These are phyloP conservation scores for Electrona antarctica DNA, from an alignment of 2,113 vertebrate genomes.

Conservation along the genomic window DNA sequence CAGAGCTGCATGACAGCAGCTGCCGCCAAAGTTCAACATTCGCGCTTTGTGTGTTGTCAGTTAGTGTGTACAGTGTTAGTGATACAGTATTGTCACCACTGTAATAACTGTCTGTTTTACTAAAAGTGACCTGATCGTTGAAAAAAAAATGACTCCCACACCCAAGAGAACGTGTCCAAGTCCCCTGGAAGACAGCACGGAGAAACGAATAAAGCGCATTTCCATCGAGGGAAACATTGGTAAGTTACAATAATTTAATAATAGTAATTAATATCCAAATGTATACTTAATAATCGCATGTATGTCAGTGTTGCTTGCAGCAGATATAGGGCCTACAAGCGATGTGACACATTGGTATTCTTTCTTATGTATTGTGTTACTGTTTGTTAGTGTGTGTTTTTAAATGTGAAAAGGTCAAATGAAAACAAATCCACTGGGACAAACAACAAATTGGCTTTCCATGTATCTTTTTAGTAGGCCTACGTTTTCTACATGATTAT, in stretches of 20 bases:
- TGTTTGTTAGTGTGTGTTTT: too few species aligned
- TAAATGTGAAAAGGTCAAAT: too few species aligned
- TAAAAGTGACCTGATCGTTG: background rate
- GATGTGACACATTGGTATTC: background rate
- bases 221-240: constrained; percentile 93
- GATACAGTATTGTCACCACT: background rate
- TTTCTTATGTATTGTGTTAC: constrained; percentile 2
- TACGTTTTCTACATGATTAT: too few species aligned
- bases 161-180: constrained; percentile 68
- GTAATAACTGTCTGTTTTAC: too few species aligned
- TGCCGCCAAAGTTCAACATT: constrained; percentile 53
- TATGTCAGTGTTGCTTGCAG: background rate
- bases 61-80: background rate
- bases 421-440: too few species aligned
- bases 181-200: constrained; percentile 57
- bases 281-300: too few species aligned
- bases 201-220: constrained; percentile 81
- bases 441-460: too few species aligned
- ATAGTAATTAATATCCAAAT: too few species aligned
- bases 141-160: constrained; percentile 50
- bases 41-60: background rate
- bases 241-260: constrained; percentile 61
- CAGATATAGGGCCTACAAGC: too few species aligned
- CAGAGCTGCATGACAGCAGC: constrained; percentile 1
- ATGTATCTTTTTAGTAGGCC: too few species aligned